A percentile compares a stretch with the other conserved stretches of the same genome.
Conservation (phyloP, 1,140 invertebrate species). For the Aphaenogaster ashmeadi region DNA sequence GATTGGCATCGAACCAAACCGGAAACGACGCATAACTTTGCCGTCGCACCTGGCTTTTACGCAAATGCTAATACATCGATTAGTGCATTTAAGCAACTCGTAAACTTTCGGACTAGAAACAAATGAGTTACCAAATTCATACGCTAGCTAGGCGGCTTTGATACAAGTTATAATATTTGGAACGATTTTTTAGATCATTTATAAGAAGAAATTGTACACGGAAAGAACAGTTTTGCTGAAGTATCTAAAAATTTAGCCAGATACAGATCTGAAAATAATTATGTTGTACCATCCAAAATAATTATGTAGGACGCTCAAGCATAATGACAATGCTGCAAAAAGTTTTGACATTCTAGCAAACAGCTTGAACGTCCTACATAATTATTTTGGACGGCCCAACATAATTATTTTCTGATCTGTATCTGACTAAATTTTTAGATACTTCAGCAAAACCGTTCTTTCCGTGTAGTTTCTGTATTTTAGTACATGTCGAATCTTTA, state of each 20-base stretch:
- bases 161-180: neutral
- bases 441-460: too few species aligned
- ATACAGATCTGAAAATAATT: too few species aligned
- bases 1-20: constrained; percentile 13
- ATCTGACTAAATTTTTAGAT: too few species aligned
- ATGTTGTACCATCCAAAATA: too few species aligned
- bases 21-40: constrained; percentile 25
- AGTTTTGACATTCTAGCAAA: too few species aligned
- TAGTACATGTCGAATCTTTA: neutral
- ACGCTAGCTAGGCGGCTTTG: neutral
- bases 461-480: neutral
- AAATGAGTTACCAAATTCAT: neutral
- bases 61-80: constrained; percentile 6
- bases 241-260: too few species aligned
- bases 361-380: too few species aligned
- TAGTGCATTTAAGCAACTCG: constrained; percentile 6
- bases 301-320: too few species aligned
- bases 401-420: too few species aligned
- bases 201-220: neutral
- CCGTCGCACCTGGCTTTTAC: neutral
- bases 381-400: too few species aligned
- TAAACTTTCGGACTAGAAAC: neutral
- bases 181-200: neutral
- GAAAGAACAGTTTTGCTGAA: too few species aligned
- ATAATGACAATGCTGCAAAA: too few species aligned